Base-by-base conservation (phyloP, 2,797 vertebrate species). In the Erethizon dorsatum region DNA sequence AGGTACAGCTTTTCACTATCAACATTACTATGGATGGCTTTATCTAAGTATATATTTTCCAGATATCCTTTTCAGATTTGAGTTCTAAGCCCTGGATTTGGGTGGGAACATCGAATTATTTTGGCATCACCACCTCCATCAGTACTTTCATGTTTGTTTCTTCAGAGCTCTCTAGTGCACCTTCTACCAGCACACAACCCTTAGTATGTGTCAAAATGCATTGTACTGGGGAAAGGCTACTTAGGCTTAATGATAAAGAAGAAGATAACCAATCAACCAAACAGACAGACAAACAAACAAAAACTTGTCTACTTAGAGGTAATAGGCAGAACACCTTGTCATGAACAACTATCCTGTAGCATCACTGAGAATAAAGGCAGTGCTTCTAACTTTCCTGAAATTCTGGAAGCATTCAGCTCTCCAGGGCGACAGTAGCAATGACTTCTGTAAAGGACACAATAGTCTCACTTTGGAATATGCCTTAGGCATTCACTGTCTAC, bases 391-490 rank as follows among this genome's bases (percentile, higher is more conserved):
- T 63, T 88, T 45, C 45, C 89, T 79, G 71, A 95, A 75, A 85
- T 13, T 86, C 50, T 18, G 28, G 50, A 18, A 90, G 5, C 18
- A 71, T 78, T 59, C 24, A 85, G 9, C 92, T 91, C 86, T 94
- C 83, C 45, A 59, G 50, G 77, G 86, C 88, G 88, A 94, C 59
- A 78, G 45, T 50, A 88, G 59, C 95, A 94, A 37, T 91, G 97
- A 94, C 91, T 83, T 94, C 78, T 80, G 61, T 33, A 89, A 94
- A 97, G 95, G 83, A 95, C 89, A 88, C 86, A 86, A 17, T 61
- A 85, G 45, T 91, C 75, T 96, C 93, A 83, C 9, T 71, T 52
- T 94, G 69, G 83, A 96, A 96, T 83, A 83, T 91, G 83, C 93
- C 67, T 57, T 17, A 75, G 93, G 93, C 61, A 1, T 91, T 88